phyloP scores from a whole-genome alignment of 2,888 invertebrate species.

The Encarsia formosa region DNA sequence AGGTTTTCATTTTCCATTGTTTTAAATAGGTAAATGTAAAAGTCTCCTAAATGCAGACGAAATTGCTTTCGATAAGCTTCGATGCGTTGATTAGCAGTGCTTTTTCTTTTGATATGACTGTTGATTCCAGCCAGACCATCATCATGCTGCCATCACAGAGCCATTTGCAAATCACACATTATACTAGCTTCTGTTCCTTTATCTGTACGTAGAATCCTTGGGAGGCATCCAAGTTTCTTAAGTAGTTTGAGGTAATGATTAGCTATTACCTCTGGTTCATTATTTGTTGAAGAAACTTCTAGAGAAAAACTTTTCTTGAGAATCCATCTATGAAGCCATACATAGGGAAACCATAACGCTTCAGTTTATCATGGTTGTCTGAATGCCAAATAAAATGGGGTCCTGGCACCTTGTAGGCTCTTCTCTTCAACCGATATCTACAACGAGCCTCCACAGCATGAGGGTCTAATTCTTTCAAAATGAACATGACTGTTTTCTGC shows the following conservation, averaged over 20 bases:
- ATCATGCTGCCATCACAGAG: neutral
- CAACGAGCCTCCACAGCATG: neutral
- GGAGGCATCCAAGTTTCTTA: neutral
- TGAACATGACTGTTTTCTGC: neutral
- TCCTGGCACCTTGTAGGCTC: neutral
- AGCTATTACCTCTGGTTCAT: neutral
- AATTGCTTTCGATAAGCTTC: conserved; percentile 19
- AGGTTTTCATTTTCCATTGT: conserved; percentile 8
- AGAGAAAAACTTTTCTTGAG: neutral
- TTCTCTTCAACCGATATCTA: neutral
- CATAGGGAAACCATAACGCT: neutral
- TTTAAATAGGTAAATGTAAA: conserved; percentile 22
- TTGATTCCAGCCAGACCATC: neutral
- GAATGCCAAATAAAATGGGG: neutral
- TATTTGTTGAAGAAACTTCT: neutral
- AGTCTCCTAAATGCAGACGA: conserved; percentile 11
- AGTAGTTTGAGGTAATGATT: neutral
- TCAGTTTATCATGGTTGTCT: neutral
- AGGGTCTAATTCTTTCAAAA: neutral
- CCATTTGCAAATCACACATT: neutral
- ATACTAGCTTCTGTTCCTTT: neutral
- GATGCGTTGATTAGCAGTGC: conserved; percentile 18
- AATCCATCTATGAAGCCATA: neutral
- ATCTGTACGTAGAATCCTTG: neutral
- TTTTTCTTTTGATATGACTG: conserved; percentile 18